A percentile compares a stretch with the other conserved stretches of the same genome.
Conservation (phyloP, 2,888 invertebrate genomes). For the Acanthoscelides obtectus region DNA sequence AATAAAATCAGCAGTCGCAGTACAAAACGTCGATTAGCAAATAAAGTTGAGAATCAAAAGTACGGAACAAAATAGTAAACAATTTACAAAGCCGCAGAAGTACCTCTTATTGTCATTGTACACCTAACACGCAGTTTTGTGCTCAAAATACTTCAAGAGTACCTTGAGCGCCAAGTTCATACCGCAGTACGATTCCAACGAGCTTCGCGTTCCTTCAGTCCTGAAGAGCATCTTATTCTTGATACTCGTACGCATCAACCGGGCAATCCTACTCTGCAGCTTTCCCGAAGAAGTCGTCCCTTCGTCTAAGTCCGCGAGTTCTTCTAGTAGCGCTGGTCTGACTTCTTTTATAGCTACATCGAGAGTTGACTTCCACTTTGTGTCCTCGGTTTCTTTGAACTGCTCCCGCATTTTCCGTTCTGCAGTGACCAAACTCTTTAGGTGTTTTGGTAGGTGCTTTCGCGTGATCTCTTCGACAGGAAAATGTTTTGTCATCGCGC, state of each 20-base stretch:
- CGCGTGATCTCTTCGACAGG: neutral
- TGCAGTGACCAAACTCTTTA: neutral
- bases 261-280: neutral
- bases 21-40: too few relatives aligned
- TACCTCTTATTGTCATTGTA: neutral
- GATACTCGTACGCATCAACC: neutral
- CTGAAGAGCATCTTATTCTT: neutral
- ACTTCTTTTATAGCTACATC: neutral
- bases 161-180: constrained; percentile 1
- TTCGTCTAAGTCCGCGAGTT: neutral
- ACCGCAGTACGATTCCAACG: neutral
- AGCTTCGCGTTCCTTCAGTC: neutral
- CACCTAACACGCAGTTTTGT: neutral
- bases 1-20: neutral
- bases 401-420: neutral
- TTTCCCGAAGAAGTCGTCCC: neutral
- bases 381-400: neutral
- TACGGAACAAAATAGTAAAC: too few relatives aligned
- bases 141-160: neutral
- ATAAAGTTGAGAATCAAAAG: too few relatives aligned
- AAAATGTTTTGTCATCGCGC: neutral
- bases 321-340: neutral
- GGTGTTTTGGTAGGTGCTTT: neutral
- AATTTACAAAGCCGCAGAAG: too few relatives aligned
- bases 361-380: neutral